Conservation (phyloP, 2,797 vertebrate species). For the Clarias platycephalus region DNA sequence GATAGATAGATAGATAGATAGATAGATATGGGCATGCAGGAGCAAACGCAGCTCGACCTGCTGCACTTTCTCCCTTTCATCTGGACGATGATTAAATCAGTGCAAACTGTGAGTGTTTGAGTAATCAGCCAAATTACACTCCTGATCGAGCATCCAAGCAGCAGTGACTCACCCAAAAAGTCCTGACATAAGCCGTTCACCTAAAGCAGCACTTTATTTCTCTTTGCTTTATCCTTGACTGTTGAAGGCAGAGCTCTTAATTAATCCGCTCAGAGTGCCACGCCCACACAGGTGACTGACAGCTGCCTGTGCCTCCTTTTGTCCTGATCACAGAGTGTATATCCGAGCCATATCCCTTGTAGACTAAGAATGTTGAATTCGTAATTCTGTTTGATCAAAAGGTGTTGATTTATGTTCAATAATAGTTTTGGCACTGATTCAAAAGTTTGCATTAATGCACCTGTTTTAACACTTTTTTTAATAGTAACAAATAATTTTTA, state of each 20-base stretch:
- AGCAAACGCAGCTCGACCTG: background rate
- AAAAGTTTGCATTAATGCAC: background rate
- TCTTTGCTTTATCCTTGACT: conserved; percentile 30
- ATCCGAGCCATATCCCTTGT: background rate
- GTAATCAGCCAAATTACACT: background rate
- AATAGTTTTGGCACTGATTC: background rate
- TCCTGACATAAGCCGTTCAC: conserved; percentile 47
- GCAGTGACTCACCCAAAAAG: conserved; percentile 21
- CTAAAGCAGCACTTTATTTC: conserved; percentile 25
- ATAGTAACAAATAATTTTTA: background rate
- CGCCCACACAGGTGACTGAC: conserved; percentile 37
- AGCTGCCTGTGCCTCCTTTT: conserved; percentile 23
- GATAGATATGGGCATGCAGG: background rate
- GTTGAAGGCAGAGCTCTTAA: conserved; percentile 37
- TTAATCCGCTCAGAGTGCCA: conserved; percentile 64
- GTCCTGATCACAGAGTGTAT: background rate
- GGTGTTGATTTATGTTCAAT: background rate
- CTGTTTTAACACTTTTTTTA: background rate
- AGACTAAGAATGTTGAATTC: background rate
- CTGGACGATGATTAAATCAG: background rate
- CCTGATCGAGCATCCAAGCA: background rate
- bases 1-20: background rate
- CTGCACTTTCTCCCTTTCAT: background rate
- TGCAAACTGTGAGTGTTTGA: conserved; percentile 10
- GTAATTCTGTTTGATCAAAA: background rate